These are phyloP conservation scores for Phalera bucephala DNA, from an alignment of 2,888 invertebrate species.

Conservation along the genomic window DNA sequence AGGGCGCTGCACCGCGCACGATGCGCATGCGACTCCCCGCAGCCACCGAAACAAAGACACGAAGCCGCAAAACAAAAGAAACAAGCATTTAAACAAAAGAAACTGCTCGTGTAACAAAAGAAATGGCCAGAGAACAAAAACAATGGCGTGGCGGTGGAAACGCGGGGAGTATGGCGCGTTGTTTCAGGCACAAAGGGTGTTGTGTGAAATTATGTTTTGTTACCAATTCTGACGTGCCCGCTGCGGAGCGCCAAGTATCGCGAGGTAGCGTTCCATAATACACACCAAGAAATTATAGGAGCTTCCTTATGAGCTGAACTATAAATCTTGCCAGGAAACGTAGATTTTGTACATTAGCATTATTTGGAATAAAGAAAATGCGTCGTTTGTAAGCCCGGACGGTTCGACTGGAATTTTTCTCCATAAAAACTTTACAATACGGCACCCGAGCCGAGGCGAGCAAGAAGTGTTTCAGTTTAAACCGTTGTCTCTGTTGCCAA, in stretches of 20 bases:
- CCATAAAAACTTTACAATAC: conserved; percentile 42
- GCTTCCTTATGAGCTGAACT: conserved; percentile 17
- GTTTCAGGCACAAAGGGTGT: conserved; percentile 61
- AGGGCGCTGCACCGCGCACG: conserved; percentile 67
- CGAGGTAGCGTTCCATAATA: conserved; percentile 20
- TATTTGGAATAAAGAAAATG: conserved; percentile 19
- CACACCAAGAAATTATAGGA: conserved; percentile 19
- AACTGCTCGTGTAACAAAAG: conserved; percentile 53
- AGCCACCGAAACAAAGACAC: conserved; percentile 48
- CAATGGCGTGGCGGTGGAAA: conserved; percentile 49
- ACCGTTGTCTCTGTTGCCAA: conserved; percentile 55
- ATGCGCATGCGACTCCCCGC: conserved; percentile 41
- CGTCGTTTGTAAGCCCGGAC: conserved; percentile 23
- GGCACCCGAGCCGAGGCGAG: conserved; percentile 25
- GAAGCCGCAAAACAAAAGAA: conserved; percentile 50
- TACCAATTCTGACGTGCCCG: conserved; percentile 44
- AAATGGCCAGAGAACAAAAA: conserved; percentile 55
- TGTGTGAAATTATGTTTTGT: conserved; percentile 57
- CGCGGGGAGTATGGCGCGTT: conserved; percentile 38
- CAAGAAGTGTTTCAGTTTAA: conserved; percentile 50
- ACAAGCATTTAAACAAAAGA: conserved; percentile 48
- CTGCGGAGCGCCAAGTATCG: conserved; percentile 20
- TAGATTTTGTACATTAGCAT: conserved; percentile 22
- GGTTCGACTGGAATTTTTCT: conserved; percentile 40
- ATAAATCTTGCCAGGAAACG: conserved; percentile 17